These are phyloP conservation scores for Crotalus horridus DNA, from an alignment of 2,113 vertebrate species.

Conservation along the genomic window DNA sequence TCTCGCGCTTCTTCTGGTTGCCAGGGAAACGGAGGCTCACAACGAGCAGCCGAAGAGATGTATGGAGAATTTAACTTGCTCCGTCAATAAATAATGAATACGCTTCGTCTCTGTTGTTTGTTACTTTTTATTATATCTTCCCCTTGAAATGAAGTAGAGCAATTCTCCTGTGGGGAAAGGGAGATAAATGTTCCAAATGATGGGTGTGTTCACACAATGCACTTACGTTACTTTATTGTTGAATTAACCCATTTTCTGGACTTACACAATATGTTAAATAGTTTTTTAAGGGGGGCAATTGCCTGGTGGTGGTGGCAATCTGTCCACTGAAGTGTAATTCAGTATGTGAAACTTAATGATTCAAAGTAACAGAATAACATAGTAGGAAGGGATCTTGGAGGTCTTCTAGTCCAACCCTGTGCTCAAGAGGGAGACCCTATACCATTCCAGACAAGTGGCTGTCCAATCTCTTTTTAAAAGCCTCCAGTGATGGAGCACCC, in stretches of 20 bases:
- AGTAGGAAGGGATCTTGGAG: background rate
- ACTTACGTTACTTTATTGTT: background rate
- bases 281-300: background rate
- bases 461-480: background rate
- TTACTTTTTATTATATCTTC: background rate
- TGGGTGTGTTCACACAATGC: background rate
- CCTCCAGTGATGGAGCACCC: background rate
- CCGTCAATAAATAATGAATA: background rate
- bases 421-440: background rate
- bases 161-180: background rate
- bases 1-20: background rate
- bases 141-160: background rate
- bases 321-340: background rate
- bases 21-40: background rate
- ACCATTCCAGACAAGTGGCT: background rate
- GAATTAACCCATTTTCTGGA: background rate
- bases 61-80: background rate
- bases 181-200: background rate
- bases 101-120: background rate
- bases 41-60: background rate
- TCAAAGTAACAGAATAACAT: background rate
- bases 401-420: background rate
- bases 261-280: background rate
- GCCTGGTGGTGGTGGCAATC: background rate
- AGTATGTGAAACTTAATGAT: background rate